Evolutionary conservation across 2,888 invertebrate genomes (phyloP), one percentile per base, ranked within the genome.

Genomic region (Quadriops clusia): DNA sequence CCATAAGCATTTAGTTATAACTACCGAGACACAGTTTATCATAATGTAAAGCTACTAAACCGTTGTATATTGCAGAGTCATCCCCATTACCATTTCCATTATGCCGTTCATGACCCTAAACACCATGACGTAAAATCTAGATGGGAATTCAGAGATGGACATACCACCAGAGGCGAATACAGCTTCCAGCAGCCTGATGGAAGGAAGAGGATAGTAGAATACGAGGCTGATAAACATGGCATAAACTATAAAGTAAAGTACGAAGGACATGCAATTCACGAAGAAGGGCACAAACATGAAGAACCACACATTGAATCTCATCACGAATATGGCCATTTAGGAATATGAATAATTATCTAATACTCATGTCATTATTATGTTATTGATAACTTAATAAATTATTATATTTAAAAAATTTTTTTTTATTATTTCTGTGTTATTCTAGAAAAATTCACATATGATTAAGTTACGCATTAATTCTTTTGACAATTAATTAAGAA

Each of bases 81-180:
- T 28, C 56, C 56, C 4, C 51, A 51, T 25, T 58, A 58, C 43
- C 49, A 53, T 32, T 58, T 43, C 39, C 50, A 55, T 38, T 58
- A 58, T 39, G 51, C 48, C 8, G 56, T 58, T 10, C 55, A 56
- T 33, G 56, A 58, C 29, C 39, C 42, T 12, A 48, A 58, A 32
- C 51, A 52, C 36, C 56, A 58, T 38, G 56, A 58, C 39, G 45
- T 55, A 42, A 50, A 58, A 33, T 49, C 47, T 37, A 56, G 56
- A 37, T 47, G 50, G 46, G 57, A 58, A 41, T 39, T 44, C 24
- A 47, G 57, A 28, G 50, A 56, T 27, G 51, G 51, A 20, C 46
- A 56, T 29, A 48, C 50, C 20, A 47, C 47, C 28, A 55, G 52
- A 33, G 57, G 57, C 23, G 40, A 42, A 6, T 58, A 58, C 47